Conservation (phyloP, 2,797 vertebrate species). For the Gambusia yucatana region DNA sequence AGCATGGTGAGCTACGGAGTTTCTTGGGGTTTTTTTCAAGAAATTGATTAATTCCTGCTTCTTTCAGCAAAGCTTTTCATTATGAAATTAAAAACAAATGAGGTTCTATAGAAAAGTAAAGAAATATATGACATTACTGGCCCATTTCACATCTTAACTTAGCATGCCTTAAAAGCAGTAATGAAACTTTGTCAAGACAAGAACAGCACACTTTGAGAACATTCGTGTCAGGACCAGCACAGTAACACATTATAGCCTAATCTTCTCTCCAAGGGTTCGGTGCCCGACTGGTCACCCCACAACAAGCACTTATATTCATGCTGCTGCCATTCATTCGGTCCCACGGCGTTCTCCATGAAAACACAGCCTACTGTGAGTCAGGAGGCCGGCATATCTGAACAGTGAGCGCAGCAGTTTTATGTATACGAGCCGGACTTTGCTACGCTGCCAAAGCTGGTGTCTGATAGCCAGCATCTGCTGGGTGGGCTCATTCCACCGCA, state of each 20-base stretch:
- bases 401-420: conserved; percentile 31
- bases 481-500: conserved; percentile 59
- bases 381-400: conserved; percentile 28
- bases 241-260: conserved; percentile 23
- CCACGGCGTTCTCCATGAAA: conserved; percentile 40
- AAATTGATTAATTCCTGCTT: background rate
- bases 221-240: conserved; percentile 23
- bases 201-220: background rate
- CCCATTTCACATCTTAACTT: conserved; percentile 10
- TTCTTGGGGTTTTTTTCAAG: background rate
- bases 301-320: conserved; percentile 23
- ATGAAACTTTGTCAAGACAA: background rate
- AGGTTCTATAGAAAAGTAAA: background rate
- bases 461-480: conserved; percentile 67
- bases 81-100: conserved; percentile 3
- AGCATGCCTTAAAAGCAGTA: conserved; percentile 1
- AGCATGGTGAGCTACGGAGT: too few relatives aligned
- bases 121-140: conserved; percentile 2
- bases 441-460: conserved; percentile 46
- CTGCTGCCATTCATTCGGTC: background rate
- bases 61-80: background rate
- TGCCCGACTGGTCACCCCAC: conserved; percentile 16
- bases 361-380: conserved; percentile 5
- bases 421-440: conserved; percentile 13
- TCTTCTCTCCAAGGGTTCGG: conserved; percentile 23